phyloP scores from a whole-genome alignment of 2,888 invertebrate species.

The Euzophera pinguis region DNA sequence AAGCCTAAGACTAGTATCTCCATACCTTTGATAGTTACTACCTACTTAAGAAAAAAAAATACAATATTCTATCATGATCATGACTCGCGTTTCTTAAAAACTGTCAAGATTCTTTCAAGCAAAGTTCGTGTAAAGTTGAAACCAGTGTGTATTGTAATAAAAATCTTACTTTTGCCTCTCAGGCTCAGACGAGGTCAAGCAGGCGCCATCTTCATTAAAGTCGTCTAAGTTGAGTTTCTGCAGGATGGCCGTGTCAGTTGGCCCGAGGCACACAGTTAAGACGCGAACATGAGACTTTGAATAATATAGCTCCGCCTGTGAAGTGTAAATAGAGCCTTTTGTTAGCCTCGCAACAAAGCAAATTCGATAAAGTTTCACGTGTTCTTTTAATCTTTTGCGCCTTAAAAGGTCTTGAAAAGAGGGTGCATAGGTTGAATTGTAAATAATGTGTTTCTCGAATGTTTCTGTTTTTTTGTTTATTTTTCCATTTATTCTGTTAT shows the following conservation, averaged over 20 bases:
- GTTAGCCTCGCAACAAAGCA: neutral
- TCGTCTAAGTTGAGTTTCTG: slow-evolving; percentile 44
- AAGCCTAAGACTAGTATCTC: too few relatives aligned
- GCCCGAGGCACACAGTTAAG: slow-evolving; percentile 63
- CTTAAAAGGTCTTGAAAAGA: too few relatives aligned
- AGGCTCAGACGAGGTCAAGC: slow-evolving; percentile 38
- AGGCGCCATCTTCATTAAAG: slow-evolving; percentile 38
- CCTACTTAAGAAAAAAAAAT: too few relatives aligned
- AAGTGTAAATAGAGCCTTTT: slow-evolving; percentile 5
- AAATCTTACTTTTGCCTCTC: slow-evolving; percentile 55
- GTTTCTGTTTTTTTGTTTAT: too few relatives aligned
- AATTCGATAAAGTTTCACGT: neutral
- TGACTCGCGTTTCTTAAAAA: neutral
- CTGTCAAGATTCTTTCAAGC: neutral
- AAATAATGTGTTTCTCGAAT: too few relatives aligned
- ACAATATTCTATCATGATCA: too few relatives aligned
- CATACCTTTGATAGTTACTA: too few relatives aligned
- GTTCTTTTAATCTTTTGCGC: neutral
- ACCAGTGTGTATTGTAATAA: slow-evolving; percentile 16
- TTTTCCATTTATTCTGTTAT: too few relatives aligned
- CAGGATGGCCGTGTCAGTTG: slow-evolving; percentile 65
- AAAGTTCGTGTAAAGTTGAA: slow-evolving; percentile 13
- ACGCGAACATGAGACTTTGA: slow-evolving; percentile 52
- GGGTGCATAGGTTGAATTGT: too few relatives aligned
- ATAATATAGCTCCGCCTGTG: slow-evolving; percentile 43